Conservation (phyloP, 2,888 invertebrate genomes). For the Platycnemis pennipes region DNA sequence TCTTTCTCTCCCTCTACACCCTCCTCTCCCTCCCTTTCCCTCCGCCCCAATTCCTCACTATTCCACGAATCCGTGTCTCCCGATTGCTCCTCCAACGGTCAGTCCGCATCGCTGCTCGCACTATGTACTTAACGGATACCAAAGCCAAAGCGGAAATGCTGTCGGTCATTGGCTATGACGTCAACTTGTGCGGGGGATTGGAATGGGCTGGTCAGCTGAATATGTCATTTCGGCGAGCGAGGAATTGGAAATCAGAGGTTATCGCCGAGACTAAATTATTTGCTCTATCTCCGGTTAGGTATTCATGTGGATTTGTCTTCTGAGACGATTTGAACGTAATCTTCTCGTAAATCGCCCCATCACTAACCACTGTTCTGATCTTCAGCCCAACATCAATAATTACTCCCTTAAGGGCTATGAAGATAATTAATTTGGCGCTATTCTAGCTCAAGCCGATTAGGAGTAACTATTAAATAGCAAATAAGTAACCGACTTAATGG, state of each 20-base stretch:
- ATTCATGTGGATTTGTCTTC: no score
- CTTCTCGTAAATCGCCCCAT: no score
- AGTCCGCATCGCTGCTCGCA: slow-evolving; percentile 38
- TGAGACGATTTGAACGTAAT: no score
- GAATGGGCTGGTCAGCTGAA: background rate
- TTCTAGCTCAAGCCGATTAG: no score
- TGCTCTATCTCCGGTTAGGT: background rate
- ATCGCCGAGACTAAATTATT: background rate
- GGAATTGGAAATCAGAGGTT: background rate
- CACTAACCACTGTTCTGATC: no score
- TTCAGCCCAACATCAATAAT: no score
- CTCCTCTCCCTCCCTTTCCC: background rate
- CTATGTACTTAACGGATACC: slow-evolving; percentile 45
- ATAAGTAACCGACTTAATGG: no score
- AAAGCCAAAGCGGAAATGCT: slow-evolving; percentile 10
- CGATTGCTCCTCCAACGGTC: background rate
- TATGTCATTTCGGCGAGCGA: background rate
- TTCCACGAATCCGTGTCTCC: background rate
- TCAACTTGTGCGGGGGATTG: background rate
- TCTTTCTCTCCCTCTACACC: background rate
- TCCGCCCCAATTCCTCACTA: background rate
- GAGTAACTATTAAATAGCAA: no score
- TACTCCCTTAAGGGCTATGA: no score
- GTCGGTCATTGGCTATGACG: slow-evolving; percentile 33
- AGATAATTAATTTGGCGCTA: no score